phyloP scores from a whole-genome alignment of 2,888 invertebrate species.

The Pegoplata infirma region DNA sequence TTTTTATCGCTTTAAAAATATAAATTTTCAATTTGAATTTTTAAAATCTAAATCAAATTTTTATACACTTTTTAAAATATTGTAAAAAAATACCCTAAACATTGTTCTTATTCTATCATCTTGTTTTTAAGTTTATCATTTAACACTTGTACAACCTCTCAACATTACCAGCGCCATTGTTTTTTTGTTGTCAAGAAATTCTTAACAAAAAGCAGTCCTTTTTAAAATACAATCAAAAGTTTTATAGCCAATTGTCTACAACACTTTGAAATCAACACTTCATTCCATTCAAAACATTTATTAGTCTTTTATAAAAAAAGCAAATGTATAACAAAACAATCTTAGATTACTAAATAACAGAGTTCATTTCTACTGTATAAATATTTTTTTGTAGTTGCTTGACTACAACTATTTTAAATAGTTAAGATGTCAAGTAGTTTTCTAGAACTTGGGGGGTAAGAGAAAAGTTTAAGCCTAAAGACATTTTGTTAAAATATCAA shows the following conservation, averaged over 20 bases:
- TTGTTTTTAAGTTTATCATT: neutral
- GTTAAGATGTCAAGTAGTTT: slow-evolving; percentile 46
- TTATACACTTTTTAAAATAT: too few species aligned
- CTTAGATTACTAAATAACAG: slow-evolving; percentile 26
- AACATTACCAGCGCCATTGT: neutral
- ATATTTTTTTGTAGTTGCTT: slow-evolving; percentile 23
- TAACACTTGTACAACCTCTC: neutral
- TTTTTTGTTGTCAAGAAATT: neutral
- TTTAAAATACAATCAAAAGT: neutral
- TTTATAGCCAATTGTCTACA: slow-evolving; percentile 28
- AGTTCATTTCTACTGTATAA: slow-evolving; percentile 38
- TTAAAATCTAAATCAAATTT: too few species aligned
- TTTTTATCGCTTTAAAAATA: too few species aligned
- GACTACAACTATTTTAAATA: neutral
- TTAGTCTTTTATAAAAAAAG: slow-evolving; percentile 15
- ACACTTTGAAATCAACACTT: slow-evolving; percentile 40
- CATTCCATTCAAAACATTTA: slow-evolving; percentile 38
- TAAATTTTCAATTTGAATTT: too few species aligned
- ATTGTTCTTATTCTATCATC: too few species aligned
- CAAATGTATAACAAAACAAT: slow-evolving; percentile 20
- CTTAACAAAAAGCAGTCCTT: neutral
- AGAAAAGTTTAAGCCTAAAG: slow-evolving; percentile 20
- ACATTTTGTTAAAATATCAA: slow-evolving; percentile 42
- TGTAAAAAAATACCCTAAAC: neutral
- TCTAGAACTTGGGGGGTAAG: too few species aligned